A percentile compares a stretch with the other conserved stretches of the same genome.
Evolutionary conservation across 2,113 vertebrate species (phyloP).

Genomic region (Ursus arctos): DNA sequence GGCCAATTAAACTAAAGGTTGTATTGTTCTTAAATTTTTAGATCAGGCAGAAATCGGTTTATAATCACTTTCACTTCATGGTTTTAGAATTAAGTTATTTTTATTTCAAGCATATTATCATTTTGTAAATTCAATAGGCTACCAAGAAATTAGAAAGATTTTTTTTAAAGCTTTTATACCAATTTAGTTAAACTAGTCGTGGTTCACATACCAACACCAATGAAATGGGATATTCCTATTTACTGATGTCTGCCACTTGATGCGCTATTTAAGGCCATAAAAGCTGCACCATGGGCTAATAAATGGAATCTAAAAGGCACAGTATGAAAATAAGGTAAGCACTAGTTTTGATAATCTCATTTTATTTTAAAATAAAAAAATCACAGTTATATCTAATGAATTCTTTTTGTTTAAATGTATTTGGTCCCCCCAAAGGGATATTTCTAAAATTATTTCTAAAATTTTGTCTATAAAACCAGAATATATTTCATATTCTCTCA

Average conservation of each 20-base stretch:
- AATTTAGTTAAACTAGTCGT: constrained; percentile 78
- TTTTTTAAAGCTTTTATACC: constrained; percentile 70
- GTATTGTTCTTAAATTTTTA: constrained; percentile 76
- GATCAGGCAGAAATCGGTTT: constrained; percentile 73
- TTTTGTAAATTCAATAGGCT: constrained; percentile 74
- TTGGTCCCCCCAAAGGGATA: constrained; percentile 64
- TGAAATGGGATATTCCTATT: constrained; percentile 71
- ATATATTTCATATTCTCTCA: constrained; percentile 82
- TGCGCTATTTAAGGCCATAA: constrained; percentile 73
- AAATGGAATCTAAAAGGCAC: constrained; percentile 52
- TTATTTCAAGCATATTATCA: constrained; percentile 76
- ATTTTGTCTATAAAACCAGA: constrained; percentile 68
- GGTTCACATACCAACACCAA: constrained; percentile 68
- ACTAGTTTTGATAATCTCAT: constrained; percentile 50
- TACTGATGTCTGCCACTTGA: constrained; percentile 84
- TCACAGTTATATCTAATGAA: constrained; percentile 58
- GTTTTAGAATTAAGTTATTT: constrained; percentile 75
- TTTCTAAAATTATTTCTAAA: constrained; percentile 74
- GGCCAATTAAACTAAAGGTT: constrained; percentile 85
- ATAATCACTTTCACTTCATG: constrained; percentile 72
- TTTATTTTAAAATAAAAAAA: constrained; percentile 60
- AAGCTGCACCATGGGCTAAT: constrained; percentile 70
- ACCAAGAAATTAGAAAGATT: constrained; percentile 67
- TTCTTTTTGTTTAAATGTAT: constrained; percentile 62
- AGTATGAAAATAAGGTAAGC: constrained; percentile 52